phyloP scores from a whole-genome alignment of 30 jellyfish, hydroid and myxozoan genomes.

The Hydra vulgaris region DNA sequence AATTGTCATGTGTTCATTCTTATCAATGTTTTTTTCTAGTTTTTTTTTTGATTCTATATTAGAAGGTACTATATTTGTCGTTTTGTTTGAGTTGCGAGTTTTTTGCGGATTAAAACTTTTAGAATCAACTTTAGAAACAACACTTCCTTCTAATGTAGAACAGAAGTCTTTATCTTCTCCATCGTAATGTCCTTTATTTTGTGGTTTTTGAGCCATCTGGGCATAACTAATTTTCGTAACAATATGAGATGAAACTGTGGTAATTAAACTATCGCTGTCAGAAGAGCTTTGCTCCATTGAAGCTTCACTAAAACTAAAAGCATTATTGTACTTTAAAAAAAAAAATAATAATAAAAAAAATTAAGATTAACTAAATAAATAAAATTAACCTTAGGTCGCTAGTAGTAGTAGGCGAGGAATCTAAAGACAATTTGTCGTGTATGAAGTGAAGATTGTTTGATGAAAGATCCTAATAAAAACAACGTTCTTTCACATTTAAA shows the following conservation, averaged over 20 bases:
- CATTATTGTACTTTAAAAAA: background rate
- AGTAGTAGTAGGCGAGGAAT: constrained; percentile 20
- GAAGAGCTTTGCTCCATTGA: constrained; percentile 33
- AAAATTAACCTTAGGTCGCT: constrained; percentile 22
- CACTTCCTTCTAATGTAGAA: background rate
- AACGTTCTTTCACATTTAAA: background rate
- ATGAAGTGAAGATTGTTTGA: constrained; percentile 39
- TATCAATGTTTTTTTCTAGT: constrained; percentile 28
- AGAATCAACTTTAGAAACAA: background rate
- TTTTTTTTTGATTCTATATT: constrained; percentile 11
- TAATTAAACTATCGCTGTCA: constrained; percentile 7
- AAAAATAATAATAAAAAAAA: background rate
- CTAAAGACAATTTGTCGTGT: constrained; percentile 21
- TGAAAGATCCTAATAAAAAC: constrained; percentile 46
- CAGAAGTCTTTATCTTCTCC: constrained; percentile 23
- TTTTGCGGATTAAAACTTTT: background rate
- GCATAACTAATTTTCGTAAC: constrained; percentile 67
- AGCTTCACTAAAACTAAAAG: constrained; percentile 25
- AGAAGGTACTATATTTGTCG: constrained; percentile 10
- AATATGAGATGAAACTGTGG: background rate
- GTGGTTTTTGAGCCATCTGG: constrained; percentile 96
- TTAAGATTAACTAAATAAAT: background rate
- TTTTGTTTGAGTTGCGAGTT: constrained; percentile 31
- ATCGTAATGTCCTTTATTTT: background rate
- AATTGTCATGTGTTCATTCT: constrained; percentile 38